Percentiles rank a stretch among this genome's conserved stretches.
Evolutionary conservation across 2,113 vertebrate species (phyloP).

Genomic region (Otus sunia): DNA sequence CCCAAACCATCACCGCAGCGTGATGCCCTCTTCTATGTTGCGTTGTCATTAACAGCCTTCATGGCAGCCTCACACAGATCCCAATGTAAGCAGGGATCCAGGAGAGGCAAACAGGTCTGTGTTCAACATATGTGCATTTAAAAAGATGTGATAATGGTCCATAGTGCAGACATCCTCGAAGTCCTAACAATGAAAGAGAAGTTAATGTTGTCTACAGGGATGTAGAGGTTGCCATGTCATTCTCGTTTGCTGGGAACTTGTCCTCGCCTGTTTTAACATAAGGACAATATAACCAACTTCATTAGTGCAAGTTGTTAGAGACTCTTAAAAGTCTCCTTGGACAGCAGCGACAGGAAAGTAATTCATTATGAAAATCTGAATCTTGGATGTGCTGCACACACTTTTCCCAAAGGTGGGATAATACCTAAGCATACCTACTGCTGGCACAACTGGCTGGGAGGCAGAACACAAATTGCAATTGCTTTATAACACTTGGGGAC

Average conservation of each 20-base stretch:
- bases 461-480: constrained; percentile 8
- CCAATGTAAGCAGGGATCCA: neutral
- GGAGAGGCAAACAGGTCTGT: neutral
- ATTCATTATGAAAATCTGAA: constrained; percentile 18
- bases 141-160: neutral
- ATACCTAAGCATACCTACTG: neutral
- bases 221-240: neutral
- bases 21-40: neutral
- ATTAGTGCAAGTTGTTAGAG: neutral
- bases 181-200: neutral
- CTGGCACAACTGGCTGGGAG: neutral
- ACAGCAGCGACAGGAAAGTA: neutral
- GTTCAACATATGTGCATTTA: neutral
- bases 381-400: neutral
- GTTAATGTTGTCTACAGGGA: neutral
- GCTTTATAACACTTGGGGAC: neutral
- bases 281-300: neutral
- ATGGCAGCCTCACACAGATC: neutral
- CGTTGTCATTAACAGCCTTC: neutral
- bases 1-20: neutral
- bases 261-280: neutral
- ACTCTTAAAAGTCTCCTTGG: constrained; percentile 7
- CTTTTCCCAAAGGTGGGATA: constrained; percentile 35
- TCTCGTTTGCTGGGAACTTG: neutral
- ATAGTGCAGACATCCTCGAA: neutral